Base-by-base conservation (phyloP, 2,888 invertebrate species). In the Diplolepis rosae region DNA sequence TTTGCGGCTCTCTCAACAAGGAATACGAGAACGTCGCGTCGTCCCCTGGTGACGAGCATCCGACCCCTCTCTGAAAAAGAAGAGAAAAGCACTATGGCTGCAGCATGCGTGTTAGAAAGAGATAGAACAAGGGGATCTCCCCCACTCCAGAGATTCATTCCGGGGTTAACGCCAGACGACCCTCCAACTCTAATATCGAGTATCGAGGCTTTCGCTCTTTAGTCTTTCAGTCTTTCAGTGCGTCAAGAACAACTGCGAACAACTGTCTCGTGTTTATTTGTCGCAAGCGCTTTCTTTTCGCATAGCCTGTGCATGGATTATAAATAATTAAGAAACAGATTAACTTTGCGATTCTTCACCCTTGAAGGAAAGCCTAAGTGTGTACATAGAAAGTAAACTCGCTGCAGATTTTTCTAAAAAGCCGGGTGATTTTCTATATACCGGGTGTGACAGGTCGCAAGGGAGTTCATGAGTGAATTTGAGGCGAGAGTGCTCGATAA, bases 111-210 rank as follows among this genome's bases (percentile, higher is more conserved):
- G 67, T 24, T 45, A 61, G 69, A 75, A 66, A 73, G 73, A 66
- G 73, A 72, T 42, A 39, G 56, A 68, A 68, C 35, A 4, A 61
- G 35, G 24, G 39, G 61, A 39, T 39, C 61, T 35, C 39, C 45
- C 69, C 69, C 72, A 24, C 73, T 70, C 42, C 54, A 71, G 78
- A 69, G 75, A 81, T 80, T 81, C 79, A 80, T 79, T 81, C 80
- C 78, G 77, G 77, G 73, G 78, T 80, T 80, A 79, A 79, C 79
- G 70, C 77, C 74, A 74, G 71, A 73, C 71, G 39, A 66, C 66
- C 45, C 66, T 22, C 15, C 39, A 22, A 50, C 50, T 50, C 50
- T 50, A 50, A 50, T n/a, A n/a, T n/a, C n/a, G n/a, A n/a, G n/a
- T 50, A 50, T 50, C 50, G 50, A 50, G 50, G 50, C 50, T 50